Evolutionary conservation across 2,113 vertebrate genomes (phyloP), one percentile per base, ranked within the genome.

Genomic region (Pampusana beccarii): DNA sequence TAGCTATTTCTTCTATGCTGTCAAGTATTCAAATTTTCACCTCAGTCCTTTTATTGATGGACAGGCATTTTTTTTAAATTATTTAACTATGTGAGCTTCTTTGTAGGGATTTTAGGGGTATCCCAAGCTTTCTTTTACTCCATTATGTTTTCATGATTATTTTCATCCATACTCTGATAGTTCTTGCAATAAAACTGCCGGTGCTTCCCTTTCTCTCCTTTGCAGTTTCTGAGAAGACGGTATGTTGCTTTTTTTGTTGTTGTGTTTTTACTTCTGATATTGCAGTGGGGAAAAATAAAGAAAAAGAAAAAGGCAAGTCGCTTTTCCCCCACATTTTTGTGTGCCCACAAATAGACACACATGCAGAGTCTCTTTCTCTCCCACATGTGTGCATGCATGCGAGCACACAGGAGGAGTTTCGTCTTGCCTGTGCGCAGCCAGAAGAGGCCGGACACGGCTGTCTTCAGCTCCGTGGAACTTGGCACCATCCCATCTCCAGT

Each of bases 381-480:
- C 69, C 64, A 50, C 83, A 21, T 74, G 86, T 9, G 56, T 2
- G 1, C 71, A 5, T 13, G 46, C 87, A 61, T 54, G 42, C 82
- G 69, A 28, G 25, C 90, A 79, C 91, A 78, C 88, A 86, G 86
- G 54, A 86, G 97, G 95, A 97, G 91, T 89, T 95, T 87, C 85
- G 93, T 97, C 95, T 95, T 83, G 89, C 86, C 82, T 69, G 62
- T 53, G 67, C 28, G 3, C 81, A 93, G 97, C 95, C 94, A 57
- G 70, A 86, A 95, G 97, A 82, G 95, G 95, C 97, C 64, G 96
- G 94, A 91, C 78, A 16, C 1, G 44, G 94, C 85, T 71, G 97
- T 97, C 98, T 97, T 97, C 96, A 80, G 96, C 97, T 97, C 90
- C 36, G 75, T 97, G 97, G 97, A 98, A 97, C 69, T 82, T 98